Base-by-base conservation (phyloP, 2,113 vertebrate species). In the Narcine bancroftii region DNA sequence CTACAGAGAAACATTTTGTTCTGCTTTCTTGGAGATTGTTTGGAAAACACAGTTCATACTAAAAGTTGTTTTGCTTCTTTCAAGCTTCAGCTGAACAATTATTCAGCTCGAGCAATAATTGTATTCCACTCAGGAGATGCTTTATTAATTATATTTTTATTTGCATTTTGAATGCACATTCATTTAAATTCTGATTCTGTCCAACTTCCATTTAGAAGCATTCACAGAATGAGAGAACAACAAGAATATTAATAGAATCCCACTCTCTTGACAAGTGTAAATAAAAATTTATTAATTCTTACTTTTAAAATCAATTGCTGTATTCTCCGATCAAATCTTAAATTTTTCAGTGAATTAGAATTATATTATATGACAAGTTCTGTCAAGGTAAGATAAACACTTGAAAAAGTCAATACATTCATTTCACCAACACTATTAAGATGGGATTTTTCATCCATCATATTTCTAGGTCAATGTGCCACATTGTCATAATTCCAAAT, bases 361-460 rank as follows among this genome's bases (percentile, higher is more conserved):
- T 87, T 87, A 36, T 39, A 83, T 56, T 11, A 53, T 56, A 60
- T 9, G n/a, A n/a, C 81, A 60, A 87, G 81, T 36, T 87, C 81
- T 63, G 81, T 60, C 53, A 60, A 87, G 79, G 29, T 53, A 85
- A 85, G 33, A n/a, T 85, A 13, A 47, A 56, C 33, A 56, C 53
- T 87, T 60, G 53, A 36, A 87, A 87, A 87, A 87, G 53, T 87
- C 33, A 6, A 87, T 87, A 85, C 36, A 56, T 60, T 63, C 53
- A 87, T 87, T 87, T 60, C 81, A 87, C 56, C 53, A 36, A 21
- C 81, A 36, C 53, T 87, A 60, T 60, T 87, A 56, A 87, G 53
- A 15, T 53, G 36, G 50, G 36, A 36, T 17, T 15, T n/a, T 56
- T 60, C 81, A 87, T 87, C 56, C 50, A n/a, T 63, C 81, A 87